Evolutionary conservation across 2,113 vertebrate species (phyloP), one percentile per base, ranked within the genome.

Genomic region (Todiramphus saurophagus): DNA sequence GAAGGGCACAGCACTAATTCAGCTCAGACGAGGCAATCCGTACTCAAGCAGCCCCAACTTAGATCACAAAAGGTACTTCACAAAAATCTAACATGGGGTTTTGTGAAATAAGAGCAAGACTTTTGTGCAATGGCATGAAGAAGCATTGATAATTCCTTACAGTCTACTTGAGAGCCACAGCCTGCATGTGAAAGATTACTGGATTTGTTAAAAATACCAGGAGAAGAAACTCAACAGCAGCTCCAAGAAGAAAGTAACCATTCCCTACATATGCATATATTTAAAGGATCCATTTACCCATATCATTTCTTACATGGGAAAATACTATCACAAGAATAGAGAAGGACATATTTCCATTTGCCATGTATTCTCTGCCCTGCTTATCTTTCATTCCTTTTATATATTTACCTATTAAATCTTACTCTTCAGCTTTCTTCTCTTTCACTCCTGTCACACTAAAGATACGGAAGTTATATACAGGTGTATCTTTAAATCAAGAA

Each of bases 401-500:
- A 68, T 82, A 96, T 96, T 92, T 96, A 91, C 93, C 66, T 96
- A 89, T 21, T 68, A 92, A 92, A 63, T 84, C 39, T 55, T 87
- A 83, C 48, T 94, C 90, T 68, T 70, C 53, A 48, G 20, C 83
- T 79, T 93, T 92, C 73, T 92, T 89, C 62, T 94, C 74, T 89
- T 76, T 93, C 67, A 89, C 56, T 93, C 7, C 50, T 90, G 62
- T 92, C 77, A 75, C 41, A 73, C 28, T 79, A 63, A 83, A 91
- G 89, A 93, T 66, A 91, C 58, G 74, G 86, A 95, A 89, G 86
- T 91, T 79, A 79, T 43, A 69, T 62, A 96, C 53, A 92, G 80
- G 66, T 91, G 50, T 87, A 95, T 89, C 91, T 91, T 92, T 72
- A 95, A 90, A 94, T 96, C 77, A 93, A 85, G 77, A 92, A 94